A percentile compares a stretch with the other conserved stretches of the same genome.
These are phyloP conservation scores for Andricus curvator DNA, from an alignment of 2,888 invertebrate species.

Conservation along the genomic window DNA sequence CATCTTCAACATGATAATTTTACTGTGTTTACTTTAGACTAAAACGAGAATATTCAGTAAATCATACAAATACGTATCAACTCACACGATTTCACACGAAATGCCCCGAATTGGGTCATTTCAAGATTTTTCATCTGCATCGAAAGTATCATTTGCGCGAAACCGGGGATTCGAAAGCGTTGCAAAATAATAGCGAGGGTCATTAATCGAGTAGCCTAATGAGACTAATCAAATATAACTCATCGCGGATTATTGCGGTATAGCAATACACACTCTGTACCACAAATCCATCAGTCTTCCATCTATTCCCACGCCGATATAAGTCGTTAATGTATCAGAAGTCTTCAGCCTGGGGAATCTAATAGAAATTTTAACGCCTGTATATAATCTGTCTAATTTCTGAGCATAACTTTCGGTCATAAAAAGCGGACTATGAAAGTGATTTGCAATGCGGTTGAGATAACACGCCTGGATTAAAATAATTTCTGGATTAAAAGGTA, in stretches of 20 bases:
- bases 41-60: neutral
- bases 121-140: constrained; percentile 1
- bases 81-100: neutral
- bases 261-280: constrained; percentile 30
- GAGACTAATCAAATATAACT: constrained; percentile 40
- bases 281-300: constrained; percentile 43
- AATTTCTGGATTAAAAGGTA: no score
- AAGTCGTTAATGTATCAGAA: constrained; percentile 64
- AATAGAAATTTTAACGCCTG: constrained; percentile 46
- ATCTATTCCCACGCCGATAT: constrained; percentile 63
- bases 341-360: constrained; percentile 55
- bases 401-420: constrained; percentile 67
- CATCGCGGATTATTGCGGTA: constrained; percentile 42
- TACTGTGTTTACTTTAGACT: neutral
- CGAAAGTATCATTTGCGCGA: constrained; percentile 6
- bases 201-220: constrained; percentile 30
- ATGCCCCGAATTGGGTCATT: neutral
- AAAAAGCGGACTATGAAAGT: constrained; percentile 71
- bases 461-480: neutral
- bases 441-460: constrained; percentile 63
- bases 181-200: constrained; percentile 1
- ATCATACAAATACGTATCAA: neutral
- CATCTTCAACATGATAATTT: neutral
- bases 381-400: constrained; percentile 44
- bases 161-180: constrained; percentile 26